Percentiles rank a stretch among this genome's conserved stretches.
Evolutionary conservation across 1,140 invertebrate species (phyloP).

Genomic region (Homalodisca vitripennis): DNA sequence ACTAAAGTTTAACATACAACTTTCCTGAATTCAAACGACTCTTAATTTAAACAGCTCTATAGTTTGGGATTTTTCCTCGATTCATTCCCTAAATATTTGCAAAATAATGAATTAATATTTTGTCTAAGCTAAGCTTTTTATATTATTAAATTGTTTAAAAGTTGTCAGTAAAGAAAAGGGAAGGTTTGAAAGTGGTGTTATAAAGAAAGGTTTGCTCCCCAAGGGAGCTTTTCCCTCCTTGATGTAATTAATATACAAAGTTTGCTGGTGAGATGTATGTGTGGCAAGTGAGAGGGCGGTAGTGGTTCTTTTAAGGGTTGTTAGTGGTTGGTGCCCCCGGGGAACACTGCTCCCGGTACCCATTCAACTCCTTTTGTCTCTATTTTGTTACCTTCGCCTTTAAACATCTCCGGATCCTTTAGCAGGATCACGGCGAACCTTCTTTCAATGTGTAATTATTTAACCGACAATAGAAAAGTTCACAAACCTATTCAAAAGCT

Average conservation of each 20-base stretch:
- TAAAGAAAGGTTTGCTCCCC: slow-evolving; percentile 4
- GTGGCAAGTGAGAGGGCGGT: neutral
- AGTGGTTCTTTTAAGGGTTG: slow-evolving; percentile 1
- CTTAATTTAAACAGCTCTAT: too few species aligned
- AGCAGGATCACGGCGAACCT: neutral
- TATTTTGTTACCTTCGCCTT: slow-evolving; percentile 13
- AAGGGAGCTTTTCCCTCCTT: slow-evolving; percentile 1
- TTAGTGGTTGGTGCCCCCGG: neutral
- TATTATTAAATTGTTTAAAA: too few species aligned
- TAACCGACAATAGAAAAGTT: too few species aligned
- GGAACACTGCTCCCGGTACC: too few species aligned
- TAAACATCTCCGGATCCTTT: neutral
- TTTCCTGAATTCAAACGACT: too few species aligned
- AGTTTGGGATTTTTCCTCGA: too few species aligned
- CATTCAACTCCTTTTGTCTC: too few species aligned
- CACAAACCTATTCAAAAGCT: too few species aligned
- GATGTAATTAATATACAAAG: slow-evolving; percentile 21
- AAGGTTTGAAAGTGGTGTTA: slow-evolving; percentile 5
- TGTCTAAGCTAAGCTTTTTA: too few species aligned
- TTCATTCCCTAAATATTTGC: too few species aligned
- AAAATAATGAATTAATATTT: too few species aligned
- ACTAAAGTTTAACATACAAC: too few species aligned
- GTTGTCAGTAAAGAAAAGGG: neutral
- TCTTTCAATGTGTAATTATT: neutral
- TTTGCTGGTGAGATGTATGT: slow-evolving; percentile 17